Evolutionary conservation across 2,113 vertebrate species (phyloP), one percentile per base, ranked within the genome.

Genomic region (Rutilus rutilus): DNA sequence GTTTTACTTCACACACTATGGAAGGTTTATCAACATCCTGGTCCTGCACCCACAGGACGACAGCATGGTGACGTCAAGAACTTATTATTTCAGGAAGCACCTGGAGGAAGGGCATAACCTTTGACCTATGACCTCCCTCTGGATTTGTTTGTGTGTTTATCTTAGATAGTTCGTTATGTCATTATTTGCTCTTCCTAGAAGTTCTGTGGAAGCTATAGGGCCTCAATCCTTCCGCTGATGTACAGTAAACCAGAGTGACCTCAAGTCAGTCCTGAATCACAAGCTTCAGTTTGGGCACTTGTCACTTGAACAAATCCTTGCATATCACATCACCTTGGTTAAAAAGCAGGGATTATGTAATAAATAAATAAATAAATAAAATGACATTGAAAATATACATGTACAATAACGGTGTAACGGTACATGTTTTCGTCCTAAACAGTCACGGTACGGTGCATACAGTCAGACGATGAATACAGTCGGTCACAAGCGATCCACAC

Each of bases 71-170:
- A 92, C 85, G 86, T 92, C 91, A 90, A 86, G 42, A 75, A 3
- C 30, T n/a, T 60, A 64, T 25, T 86, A 82, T 86, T 39, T 23
- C 77, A 93, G 94, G 95, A 95, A 95, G 90, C 94, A 94, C 90
- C 93, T 93, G 94, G 90, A 73, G 47, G 82, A 52, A 64, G 54
- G 89, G 88, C 79, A 39, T 74, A 78, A 78, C 78, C 73, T 75
- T 11, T 25, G 60, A 79, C 65, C 87, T 78, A 54, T 84, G 77
- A 83, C 60, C 78, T 42, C 23, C 84, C 78, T 87, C 27, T 87
- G 50, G 54, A 9, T 73, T 65, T 50, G 19, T 79, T 27, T 82
- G 6, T 30, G 8, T 11, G 50, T 82, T 78, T 82, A 6, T 82
- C 47, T 50, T 84, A 57, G 36, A 77, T 52, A 78, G 77, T 83